Evolutionary conservation across 2,888 invertebrate species (phyloP), one percentile per base, ranked within the genome.

Genomic region (Eupithecia abbreviata): DNA sequence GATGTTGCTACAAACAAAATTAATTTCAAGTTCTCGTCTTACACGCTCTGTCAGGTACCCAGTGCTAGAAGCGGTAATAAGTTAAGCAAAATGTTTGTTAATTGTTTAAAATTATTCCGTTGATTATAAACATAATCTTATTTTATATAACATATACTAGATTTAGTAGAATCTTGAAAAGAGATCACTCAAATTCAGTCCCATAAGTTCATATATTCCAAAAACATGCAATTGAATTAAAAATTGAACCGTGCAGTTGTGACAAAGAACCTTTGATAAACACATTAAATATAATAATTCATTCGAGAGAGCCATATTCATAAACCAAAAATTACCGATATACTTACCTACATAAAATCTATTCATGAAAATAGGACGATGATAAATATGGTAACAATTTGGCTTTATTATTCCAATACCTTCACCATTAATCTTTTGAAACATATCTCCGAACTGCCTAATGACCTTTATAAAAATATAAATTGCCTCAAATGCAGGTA

Each of bases 401-500:
- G 15, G 10, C 47, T 15, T 74, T 62, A 68, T 73, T 71, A 62
- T 65, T 68, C 42, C 41, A 55, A 75, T 72, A 72, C 43, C 12
- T 18, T 69, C 73, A 15, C 73, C 77, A 75, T 75, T 75, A 77
- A 77, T 76, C 74, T 58, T 74, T 73, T 74, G 72, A 71, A 79
- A 77, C 76, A 77, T 74, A 77, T 75, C 74, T 71, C 78, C 42
- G 41, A 75, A 73, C 76, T 78, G 78, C 76, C 55, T 81, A 83
- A 82, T 78, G 76, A 72, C 81, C 81, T 81, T 77, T 83, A 79
- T 81, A 82, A 81, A 83, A 79, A 82, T 82, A 82, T 85, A 84
- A 88, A 86, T 85, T 81, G 83, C 82, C 73, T 81, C 83, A 88
- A 87, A 88, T 88, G 89, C 85, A 86, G 81, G 84, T 83, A 86